Evolutionary conservation across 2,888 invertebrate genomes (phyloP).

Genomic region (Malthinus seriepunctatus): DNA sequence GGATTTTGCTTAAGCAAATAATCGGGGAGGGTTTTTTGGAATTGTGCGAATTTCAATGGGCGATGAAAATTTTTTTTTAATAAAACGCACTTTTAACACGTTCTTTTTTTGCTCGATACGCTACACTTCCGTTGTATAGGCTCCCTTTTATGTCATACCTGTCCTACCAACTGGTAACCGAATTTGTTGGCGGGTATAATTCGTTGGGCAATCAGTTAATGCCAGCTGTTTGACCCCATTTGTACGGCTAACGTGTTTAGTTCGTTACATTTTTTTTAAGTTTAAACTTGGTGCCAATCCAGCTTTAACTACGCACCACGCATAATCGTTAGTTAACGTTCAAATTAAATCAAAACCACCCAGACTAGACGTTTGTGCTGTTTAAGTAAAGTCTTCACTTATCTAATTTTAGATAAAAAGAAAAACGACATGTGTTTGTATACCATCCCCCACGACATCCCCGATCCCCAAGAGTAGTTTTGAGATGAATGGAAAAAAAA

Average conservation of each 20-base stretch:
- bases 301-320: no score
- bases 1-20: conserved; percentile 37
- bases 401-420: no score
- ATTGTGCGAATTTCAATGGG: neutral
- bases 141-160: conserved; percentile 16
- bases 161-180: conserved; percentile 25
- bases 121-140: conserved; percentile 16
- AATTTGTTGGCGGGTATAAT: conserved; percentile 28
- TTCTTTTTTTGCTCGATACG: conserved; percentile 6
- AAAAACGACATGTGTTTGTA: no score
- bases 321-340: no score
- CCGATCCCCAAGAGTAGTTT: no score
- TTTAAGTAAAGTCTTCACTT: no score
- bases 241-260: neutral
- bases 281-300: conserved; percentile 5
- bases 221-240: conserved; percentile 18
- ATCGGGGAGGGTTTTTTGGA: neutral
- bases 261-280: neutral
- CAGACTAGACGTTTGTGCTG: no score
- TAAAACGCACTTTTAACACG: neutral
- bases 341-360: no score
- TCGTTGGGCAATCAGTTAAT: conserved; percentile 21
- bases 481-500: neutral
- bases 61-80: conserved; percentile 2
- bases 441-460: no score